Conservation (phyloP, 2,113 vertebrate genomes). For the Archilochus colubris region DNA sequence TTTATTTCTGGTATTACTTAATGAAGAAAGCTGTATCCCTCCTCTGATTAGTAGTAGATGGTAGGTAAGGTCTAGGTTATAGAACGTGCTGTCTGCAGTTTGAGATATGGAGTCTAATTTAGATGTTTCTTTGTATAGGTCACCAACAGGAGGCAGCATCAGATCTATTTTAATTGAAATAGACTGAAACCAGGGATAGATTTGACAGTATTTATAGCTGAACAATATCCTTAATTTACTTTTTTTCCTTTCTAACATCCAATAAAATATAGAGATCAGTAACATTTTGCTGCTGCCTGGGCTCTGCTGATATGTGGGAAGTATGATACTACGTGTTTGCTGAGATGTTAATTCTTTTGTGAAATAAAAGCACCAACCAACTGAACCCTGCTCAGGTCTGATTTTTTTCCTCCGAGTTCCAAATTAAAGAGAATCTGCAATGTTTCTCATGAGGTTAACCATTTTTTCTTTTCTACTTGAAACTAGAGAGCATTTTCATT, state of each 20-base stretch:
- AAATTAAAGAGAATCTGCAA: neutral
- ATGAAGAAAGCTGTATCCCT: neutral
- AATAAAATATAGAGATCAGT: constrained; percentile 4
- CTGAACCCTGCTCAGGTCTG: neutral
- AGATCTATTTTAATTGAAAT: constrained; percentile 26
- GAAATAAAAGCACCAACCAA: constrained; percentile 62
- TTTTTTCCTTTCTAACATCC: neutral
- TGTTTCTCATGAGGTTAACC: neutral
- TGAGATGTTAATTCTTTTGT: constrained; percentile 25
- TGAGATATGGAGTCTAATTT: neutral
- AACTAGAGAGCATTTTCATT: neutral
- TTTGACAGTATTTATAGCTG: neutral
- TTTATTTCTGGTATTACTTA: constrained; percentile 4
- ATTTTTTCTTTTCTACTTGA: neutral
- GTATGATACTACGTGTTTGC: neutral
- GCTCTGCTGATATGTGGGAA: constrained; percentile 26
- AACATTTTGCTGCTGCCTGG: constrained; percentile 31
- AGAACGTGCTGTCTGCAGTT: neutral
- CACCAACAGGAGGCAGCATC: constrained; percentile 51
- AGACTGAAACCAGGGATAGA: neutral
- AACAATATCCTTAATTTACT: neutral
- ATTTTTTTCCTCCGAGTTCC: neutral
- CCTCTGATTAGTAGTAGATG: neutral
- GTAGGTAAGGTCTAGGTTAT: neutral
- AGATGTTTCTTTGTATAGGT: neutral